Percentiles rank a stretch among this genome's conserved stretches.
phyloP scores from a whole-genome alignment of 2,113 vertebrate genomes.

The Todiramphus chloris region DNA sequence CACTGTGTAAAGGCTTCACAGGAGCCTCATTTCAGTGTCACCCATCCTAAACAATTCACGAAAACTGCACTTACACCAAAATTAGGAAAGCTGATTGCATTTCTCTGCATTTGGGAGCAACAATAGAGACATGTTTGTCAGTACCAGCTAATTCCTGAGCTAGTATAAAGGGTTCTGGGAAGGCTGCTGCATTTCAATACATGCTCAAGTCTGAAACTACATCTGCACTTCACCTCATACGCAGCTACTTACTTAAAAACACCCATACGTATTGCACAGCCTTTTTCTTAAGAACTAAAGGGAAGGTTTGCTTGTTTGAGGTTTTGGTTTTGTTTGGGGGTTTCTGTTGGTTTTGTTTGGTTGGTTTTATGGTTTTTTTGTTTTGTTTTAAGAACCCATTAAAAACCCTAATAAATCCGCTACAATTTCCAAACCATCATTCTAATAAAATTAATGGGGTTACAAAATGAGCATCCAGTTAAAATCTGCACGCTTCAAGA shows the following conservation, averaged over 20 bases:
- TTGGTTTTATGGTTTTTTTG: no score
- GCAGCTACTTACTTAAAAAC: neutral
- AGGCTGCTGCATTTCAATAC: neutral
- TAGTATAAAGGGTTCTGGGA: neutral
- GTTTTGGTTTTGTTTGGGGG: neutral
- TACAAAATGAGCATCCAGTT: neutral
- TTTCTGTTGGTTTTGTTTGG: neutral
- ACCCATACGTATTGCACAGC: neutral
- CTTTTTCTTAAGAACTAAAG: neutral
- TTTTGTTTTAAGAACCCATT: neutral
- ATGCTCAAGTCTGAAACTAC: neutral
- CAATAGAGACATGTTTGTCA: rapidly evolving
- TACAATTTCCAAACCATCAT: neutral
- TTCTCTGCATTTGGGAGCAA: neutral
- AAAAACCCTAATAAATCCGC: neutral
- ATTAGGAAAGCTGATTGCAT: neutral
- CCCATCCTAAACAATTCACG: neutral
- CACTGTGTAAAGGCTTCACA: neutral
- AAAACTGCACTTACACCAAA: neutral
- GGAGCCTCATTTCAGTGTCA: neutral
- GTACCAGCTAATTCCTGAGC: no score
- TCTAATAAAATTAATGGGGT: neutral
- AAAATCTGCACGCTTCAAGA: neutral
- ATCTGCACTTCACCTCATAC: no score
- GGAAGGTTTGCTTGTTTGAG: neutral